A percentile compares a stretch with the other conserved stretches of the same genome.
Conservation (phyloP, 2,888 invertebrate species). For the Pristionchus exspectatus region DNA sequence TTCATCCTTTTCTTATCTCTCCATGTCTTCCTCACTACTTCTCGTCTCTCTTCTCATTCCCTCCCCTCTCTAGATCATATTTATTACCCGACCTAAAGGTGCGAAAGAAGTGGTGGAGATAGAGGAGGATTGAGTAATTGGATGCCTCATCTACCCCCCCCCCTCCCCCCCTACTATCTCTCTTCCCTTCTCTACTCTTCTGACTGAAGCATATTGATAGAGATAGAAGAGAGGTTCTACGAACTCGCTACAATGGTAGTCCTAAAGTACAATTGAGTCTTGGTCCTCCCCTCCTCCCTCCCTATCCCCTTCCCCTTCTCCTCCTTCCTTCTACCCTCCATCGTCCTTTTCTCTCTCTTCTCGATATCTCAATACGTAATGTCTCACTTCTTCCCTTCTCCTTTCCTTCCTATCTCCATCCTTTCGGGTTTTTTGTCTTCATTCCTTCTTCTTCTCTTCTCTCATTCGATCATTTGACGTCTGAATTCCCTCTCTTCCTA, state of each 20-base stretch:
- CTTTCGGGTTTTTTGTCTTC: conserved; percentile 37
- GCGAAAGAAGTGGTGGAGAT: neutral
- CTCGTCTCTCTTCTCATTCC: neutral
- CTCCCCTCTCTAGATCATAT: neutral
- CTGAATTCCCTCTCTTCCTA: neutral
- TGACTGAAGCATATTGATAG: neutral
- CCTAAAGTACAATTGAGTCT: neutral
- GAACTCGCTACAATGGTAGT: neutral
- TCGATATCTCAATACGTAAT: conserved; percentile 50
- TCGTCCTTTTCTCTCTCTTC: conserved; percentile 4
- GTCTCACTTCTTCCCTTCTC: conserved; percentile 49
- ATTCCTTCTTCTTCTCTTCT: conserved; percentile 40
- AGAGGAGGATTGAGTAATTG: neutral
- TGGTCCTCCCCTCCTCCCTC: neutral
- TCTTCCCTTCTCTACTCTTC: neutral
- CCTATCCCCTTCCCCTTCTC: neutral
- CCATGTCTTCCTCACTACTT: neutral
- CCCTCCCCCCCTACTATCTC: neutral
- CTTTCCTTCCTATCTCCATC: conserved; percentile 29
- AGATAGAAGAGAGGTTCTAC: neutral
- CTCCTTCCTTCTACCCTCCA: neutral
- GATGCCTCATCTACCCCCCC: neutral
- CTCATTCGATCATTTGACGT: conserved; percentile 48
- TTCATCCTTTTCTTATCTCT: neutral
- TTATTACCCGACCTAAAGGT: neutral